Evolutionary conservation across 2,888 invertebrate species (phyloP).

Genomic region (Apodemia hepburni): DNA sequence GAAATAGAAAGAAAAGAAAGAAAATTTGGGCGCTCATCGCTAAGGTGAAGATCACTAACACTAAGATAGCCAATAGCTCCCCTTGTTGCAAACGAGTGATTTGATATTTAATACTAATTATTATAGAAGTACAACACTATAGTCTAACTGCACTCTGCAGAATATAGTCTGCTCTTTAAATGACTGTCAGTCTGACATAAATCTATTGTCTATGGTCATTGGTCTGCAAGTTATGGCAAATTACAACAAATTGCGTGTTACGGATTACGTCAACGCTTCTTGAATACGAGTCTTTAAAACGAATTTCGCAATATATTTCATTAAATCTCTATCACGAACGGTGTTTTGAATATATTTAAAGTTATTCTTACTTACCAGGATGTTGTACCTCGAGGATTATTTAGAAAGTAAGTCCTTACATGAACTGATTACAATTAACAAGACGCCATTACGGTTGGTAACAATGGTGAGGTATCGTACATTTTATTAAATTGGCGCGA

Average conservation of each 20-base stretch:
- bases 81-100: too few species aligned
- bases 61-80: too few species aligned
- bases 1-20: too few species aligned
- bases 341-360: conserved; percentile 21
- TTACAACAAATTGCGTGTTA: neutral
- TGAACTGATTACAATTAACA: conserved; percentile 47
- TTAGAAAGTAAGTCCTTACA: conserved; percentile 92
- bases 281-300: neutral
- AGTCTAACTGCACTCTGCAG: too few species aligned
- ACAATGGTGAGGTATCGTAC: conserved; percentile 20
- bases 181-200: too few species aligned
- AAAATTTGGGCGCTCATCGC: too few species aligned
- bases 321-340: conserved; percentile 21
- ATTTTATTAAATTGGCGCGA: conserved; percentile 41
- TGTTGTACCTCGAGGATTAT: conserved; percentile 99
- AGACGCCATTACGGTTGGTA: conserved; percentile 48
- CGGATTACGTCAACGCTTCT: conserved; percentile 8
- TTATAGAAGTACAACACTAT: too few species aligned
- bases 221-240: neutral
- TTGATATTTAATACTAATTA: too few species aligned
- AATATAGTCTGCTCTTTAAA: too few species aligned
- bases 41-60: too few species aligned
- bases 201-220: neutral
- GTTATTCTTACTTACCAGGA: conserved; percentile 75
- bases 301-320: neutral